Conservation (phyloP, 2,113 vertebrate genomes). For the Alligator sinensis region DNA sequence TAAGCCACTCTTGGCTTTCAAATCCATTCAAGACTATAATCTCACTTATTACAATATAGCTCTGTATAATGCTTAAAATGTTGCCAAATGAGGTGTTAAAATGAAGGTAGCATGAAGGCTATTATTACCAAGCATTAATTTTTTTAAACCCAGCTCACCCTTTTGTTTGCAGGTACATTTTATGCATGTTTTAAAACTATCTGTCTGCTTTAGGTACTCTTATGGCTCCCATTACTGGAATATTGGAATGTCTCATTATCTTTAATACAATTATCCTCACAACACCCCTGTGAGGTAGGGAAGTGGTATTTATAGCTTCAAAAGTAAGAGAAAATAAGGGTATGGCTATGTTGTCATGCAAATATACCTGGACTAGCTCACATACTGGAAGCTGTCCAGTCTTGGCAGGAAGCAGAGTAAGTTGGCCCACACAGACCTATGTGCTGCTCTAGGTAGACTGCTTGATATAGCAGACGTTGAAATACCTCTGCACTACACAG, state of each 20-base stretch:
- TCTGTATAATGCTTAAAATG: conserved; percentile 73
- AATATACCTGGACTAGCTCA: too few relatives aligned
- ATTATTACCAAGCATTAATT: conserved; percentile 68
- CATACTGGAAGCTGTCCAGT: too few relatives aligned
- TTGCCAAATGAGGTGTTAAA: conserved; percentile 63
- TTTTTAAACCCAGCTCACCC: conserved; percentile 57
- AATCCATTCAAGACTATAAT: conserved; percentile 78
- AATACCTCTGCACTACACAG: too few relatives aligned
- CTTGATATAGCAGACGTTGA: too few relatives aligned
- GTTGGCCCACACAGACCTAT: too few relatives aligned
- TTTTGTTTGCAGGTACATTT: conserved; percentile 36
- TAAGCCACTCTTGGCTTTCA: conserved; percentile 73
- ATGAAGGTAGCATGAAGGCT: conserved; percentile 44
- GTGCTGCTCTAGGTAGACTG: too few relatives aligned
- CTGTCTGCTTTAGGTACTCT: neutral
- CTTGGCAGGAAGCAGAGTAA: too few relatives aligned
- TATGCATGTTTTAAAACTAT: neutral
- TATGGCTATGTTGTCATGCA: neutral
- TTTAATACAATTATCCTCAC: conserved; percentile 58
- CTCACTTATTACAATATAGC: conserved; percentile 61
- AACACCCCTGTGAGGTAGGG: conserved; percentile 4
- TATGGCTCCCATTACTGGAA: neutral
- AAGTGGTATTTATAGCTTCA: conserved; percentile 54
- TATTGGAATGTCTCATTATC: conserved; percentile 47
- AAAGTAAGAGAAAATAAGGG: neutral